These are phyloP conservation scores for Dastarcus helophoroides DNA, from an alignment of 2,888 invertebrate species.

Conservation along the genomic window DNA sequence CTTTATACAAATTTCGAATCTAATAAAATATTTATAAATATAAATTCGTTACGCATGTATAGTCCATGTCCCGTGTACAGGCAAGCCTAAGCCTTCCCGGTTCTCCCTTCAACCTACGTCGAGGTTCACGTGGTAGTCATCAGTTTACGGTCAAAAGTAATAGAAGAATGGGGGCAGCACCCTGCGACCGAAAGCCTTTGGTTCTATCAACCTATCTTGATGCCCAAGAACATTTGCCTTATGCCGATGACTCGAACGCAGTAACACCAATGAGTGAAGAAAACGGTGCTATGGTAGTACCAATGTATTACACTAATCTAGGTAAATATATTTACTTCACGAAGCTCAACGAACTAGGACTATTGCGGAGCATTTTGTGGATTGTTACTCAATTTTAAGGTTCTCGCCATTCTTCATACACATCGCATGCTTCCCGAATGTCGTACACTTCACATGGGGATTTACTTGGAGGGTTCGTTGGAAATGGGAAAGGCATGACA, in stretches of 20 bases:
- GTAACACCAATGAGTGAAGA: conserved; percentile 98
- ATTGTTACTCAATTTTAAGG: conserved; percentile 37
- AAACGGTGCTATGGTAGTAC: conserved; percentile 89
- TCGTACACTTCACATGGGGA: conserved; percentile 93
- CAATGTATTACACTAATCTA: conserved; percentile 78
- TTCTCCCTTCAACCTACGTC: conserved; percentile 88
- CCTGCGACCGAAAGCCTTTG: conserved; percentile 84
- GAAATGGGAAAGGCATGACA: conserved; percentile 54
- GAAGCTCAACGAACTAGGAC: background rate
- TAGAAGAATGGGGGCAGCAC: conserved; percentile 63
- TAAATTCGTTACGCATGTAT: conserved; percentile 32
- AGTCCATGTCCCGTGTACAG: conserved; percentile 48
- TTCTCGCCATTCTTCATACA: conserved; percentile 89
- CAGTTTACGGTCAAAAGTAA: conserved; percentile 84
- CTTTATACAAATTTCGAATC: too few species aligned
- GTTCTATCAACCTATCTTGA: conserved; percentile 90
- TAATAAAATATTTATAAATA: too few species aligned
- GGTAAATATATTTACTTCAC: conserved; percentile 41
- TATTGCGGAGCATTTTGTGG: background rate
- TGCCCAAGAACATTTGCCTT: conserved; percentile 89
- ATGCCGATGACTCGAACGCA: conserved; percentile 94
- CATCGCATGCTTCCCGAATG: conserved; percentile 85
- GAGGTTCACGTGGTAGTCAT: conserved; percentile 84
- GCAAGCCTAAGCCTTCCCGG: conserved; percentile 94
- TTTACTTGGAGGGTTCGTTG: conserved; percentile 60